These are phyloP conservation scores for Bujurquina vittata DNA, from an alignment of 2,113 vertebrate species.

Conservation along the genomic window DNA sequence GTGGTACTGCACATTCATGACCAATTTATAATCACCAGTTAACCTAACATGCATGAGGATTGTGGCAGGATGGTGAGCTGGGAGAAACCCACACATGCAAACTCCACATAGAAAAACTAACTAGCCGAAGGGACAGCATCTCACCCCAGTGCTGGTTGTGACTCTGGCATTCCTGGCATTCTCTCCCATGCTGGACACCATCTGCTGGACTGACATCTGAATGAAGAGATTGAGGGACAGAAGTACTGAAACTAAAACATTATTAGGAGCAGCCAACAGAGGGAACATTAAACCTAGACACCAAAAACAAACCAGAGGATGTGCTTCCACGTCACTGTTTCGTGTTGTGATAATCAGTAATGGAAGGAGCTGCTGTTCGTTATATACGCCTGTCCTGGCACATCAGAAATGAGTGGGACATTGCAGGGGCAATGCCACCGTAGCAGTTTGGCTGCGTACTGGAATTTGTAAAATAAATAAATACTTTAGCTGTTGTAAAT, in stretches of 20 bases:
- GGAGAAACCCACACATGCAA: not conserved
- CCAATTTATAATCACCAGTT: too few species aligned
- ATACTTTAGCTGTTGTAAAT: too few species aligned
- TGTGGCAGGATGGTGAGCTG: not conserved
- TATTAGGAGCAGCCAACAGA: not conserved
- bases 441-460: too few species aligned
- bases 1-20: not conserved
- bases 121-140: not conserved
- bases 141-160: constrained; percentile 82
- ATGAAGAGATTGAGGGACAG: not conserved
- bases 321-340: not conserved
- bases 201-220: constrained; percentile 84
- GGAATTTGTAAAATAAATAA: too few species aligned
- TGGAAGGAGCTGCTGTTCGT: not conserved
- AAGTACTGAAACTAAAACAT: not conserved
- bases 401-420: too few species aligned
- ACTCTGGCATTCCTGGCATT: constrained; percentile 80
- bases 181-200: constrained; percentile 83
- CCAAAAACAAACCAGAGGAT: not conserved
- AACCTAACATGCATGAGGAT: not conserved
- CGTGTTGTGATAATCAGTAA: not conserved
- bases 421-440: too few species aligned
- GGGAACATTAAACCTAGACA: fast-evolving
- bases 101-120: not conserved
- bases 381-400: not conserved